A percentile compares a stretch with the other conserved stretches of the same genome.
Conservation (phyloP, 2,888 invertebrate species). For the Lasioglossum malachurum region DNA sequence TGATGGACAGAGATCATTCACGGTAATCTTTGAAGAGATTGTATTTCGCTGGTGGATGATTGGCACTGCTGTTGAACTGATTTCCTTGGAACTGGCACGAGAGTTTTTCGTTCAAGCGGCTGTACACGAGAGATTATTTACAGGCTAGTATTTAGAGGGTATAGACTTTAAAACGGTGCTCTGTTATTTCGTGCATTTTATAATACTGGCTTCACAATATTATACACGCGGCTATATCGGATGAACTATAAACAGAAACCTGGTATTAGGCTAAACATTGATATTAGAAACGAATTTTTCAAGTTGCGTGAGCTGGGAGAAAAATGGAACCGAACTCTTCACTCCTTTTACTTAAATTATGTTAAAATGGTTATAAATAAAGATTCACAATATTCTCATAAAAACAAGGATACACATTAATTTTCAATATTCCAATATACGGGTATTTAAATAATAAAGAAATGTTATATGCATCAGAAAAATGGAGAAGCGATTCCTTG, state of each 20-base stretch:
- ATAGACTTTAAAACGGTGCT: background rate
- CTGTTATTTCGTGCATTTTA: background rate
- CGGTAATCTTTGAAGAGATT: background rate
- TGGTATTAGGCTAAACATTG: conserved; percentile 1
- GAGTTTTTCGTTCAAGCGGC: background rate
- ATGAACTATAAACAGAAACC: background rate
- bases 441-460: background rate
- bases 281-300: background rate
- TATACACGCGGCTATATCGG: background rate
- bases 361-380: background rate
- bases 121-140: conserved; percentile 1
- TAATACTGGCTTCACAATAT: background rate
- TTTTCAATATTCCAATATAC: no score
- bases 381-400: background rate
- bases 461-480: background rate
- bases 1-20: background rate
- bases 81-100: background rate
- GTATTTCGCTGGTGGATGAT: background rate
- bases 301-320: background rate
- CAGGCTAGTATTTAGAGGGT: background rate
- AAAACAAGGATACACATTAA: background rate
- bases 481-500: background rate
- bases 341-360: background rate
- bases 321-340: background rate
- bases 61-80: background rate